These are phyloP conservation scores for Selenia dentaria DNA, from an alignment of 2,888 invertebrate genomes.

Conservation along the genomic window DNA sequence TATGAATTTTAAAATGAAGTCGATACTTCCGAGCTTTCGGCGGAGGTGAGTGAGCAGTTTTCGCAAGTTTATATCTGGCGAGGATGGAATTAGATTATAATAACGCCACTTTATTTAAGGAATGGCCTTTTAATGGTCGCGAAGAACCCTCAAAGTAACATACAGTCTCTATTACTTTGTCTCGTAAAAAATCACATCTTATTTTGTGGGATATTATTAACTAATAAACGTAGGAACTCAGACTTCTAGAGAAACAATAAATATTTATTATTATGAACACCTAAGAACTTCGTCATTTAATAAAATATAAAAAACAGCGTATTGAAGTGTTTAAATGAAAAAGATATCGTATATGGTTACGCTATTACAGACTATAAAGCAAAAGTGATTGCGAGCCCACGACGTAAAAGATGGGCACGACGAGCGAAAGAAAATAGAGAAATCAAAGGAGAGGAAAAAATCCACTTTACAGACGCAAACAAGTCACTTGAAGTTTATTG, in stretches of 20 bases:
- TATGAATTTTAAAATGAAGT: slow-evolving; percentile 84
- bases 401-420: slow-evolving; percentile 39
- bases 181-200: neutral
- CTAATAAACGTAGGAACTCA: slow-evolving; percentile 1
- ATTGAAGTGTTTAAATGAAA: neutral
- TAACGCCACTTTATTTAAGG: slow-evolving; percentile 66
- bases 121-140: slow-evolving; percentile 64
- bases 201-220: neutral
- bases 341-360: slow-evolving; percentile 10
- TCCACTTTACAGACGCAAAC: slow-evolving; percentile 83
- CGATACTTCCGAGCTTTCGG: slow-evolving; percentile 78
- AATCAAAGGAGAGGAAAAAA: slow-evolving; percentile 78
- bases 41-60: slow-evolving; percentile 55
- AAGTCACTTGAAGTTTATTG: slow-evolving; percentile 85
- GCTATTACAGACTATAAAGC: slow-evolving; percentile 29
- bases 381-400: slow-evolving; percentile 33
- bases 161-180: slow-evolving; percentile 28
- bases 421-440: slow-evolving; percentile 60
- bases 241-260: neutral
- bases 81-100: slow-evolving; percentile 80
- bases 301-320: slow-evolving; percentile 3
- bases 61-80: slow-evolving; percentile 64
- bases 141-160: slow-evolving; percentile 6
- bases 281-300: slow-evolving; percentile 5
- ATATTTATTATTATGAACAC: neutral